These are phyloP conservation scores for Carterocephalus palaemon DNA, from an alignment of 2,888 invertebrate species.

Conservation along the genomic window DNA sequence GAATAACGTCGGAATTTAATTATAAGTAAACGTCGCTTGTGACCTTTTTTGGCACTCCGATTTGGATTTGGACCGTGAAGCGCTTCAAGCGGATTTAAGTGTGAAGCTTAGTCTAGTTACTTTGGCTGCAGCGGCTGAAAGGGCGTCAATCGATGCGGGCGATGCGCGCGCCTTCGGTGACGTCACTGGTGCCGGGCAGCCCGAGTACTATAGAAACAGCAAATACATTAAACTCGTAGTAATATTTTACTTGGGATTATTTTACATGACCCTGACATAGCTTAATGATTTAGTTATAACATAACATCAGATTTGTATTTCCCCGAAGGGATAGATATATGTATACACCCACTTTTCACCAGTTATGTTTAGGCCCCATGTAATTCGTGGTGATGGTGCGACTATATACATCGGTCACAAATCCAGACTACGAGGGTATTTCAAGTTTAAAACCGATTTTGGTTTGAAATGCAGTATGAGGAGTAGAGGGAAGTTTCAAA, in stretches of 20 bases:
- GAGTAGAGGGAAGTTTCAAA: too few relatives aligned
- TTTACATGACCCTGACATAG: too few relatives aligned
- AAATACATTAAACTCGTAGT: conserved; percentile 35
- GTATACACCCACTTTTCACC: too few relatives aligned
- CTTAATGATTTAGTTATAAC: too few relatives aligned
- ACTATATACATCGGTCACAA: too few relatives aligned
- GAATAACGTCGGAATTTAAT: conserved; percentile 25
- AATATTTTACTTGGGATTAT: conserved; percentile 31
- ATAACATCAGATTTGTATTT: too few relatives aligned
- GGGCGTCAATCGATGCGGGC: conserved; percentile 60
- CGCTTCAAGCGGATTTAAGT: conserved; percentile 46
- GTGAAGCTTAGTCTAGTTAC: conserved; percentile 15
- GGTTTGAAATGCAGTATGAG: too few relatives aligned
- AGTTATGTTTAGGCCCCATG: too few relatives aligned
- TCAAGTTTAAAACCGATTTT: too few relatives aligned
- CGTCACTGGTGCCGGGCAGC: conserved; percentile 67
- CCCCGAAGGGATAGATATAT: too few relatives aligned
- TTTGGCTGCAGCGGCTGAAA: conserved; percentile 58
- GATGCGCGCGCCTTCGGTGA: conserved; percentile 70
- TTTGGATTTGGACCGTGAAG: conserved; percentile 33
- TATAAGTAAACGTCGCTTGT: conserved; percentile 34
- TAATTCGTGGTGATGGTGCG: too few relatives aligned
- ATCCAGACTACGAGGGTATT: too few relatives aligned
- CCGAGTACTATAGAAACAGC: conserved; percentile 35
- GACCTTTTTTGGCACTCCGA: conserved; percentile 41